Percentiles rank a stretch among this genome's conserved stretches.
These are phyloP conservation scores for Enteromius radiatus DNA, from an alignment of 2,797 vertebrate genomes.

Conservation along the genomic window DNA sequence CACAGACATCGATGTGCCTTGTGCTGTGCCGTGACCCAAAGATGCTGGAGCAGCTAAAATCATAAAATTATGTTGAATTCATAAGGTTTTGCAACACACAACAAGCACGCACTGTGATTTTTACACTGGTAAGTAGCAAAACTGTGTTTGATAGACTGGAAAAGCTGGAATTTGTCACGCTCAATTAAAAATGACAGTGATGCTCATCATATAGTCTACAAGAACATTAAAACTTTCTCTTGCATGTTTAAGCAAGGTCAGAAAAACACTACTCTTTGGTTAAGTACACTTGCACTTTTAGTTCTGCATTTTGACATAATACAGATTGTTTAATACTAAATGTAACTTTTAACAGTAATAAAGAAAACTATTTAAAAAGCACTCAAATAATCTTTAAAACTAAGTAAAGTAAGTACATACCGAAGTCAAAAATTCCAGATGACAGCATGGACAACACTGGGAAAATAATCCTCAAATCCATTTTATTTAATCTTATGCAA, in stretches of 20 bases:
- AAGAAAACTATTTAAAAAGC: neutral
- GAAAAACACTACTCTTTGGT: neutral
- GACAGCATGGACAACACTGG: constrained; percentile 79
- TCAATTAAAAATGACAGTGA: constrained; percentile 11
- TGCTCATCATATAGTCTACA: neutral
- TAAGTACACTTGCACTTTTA: neutral
- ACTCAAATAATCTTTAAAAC: neutral
- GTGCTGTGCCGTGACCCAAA: constrained; percentile 28
- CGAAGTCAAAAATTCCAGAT: constrained; percentile 69
- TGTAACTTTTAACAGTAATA: neutral
- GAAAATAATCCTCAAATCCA: constrained; percentile 84
- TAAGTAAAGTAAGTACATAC: constrained; percentile 63
- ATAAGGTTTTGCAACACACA: neutral
- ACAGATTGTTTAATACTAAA: neutral
- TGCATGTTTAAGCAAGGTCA: neutral
- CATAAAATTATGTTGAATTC: neutral
- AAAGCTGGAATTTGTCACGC: neutral
- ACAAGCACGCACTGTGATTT: neutral
- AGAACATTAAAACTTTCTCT: neutral
- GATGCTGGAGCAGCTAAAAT: constrained; percentile 62
- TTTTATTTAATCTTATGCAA: constrained; percentile 60
- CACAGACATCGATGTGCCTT: constrained; percentile 57
- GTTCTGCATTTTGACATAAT: neutral
- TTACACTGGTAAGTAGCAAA: neutral
- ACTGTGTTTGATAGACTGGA: neutral